These are phyloP conservation scores for Altica lythri DNA, from an alignment of 2,888 invertebrate species.

Conservation along the genomic window DNA sequence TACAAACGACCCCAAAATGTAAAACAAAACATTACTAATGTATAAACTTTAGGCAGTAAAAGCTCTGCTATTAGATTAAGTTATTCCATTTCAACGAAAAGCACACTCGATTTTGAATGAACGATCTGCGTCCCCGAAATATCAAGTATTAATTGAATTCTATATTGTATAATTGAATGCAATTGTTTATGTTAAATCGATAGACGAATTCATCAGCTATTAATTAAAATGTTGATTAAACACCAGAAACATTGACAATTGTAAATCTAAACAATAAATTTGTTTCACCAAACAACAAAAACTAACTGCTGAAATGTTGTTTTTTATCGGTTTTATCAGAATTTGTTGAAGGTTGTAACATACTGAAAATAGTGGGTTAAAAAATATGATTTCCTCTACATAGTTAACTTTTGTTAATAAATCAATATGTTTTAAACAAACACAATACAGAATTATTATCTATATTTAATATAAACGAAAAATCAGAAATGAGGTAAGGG, in stretches of 20 bases:
- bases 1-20: background rate
- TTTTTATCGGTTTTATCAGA: too few relatives aligned
- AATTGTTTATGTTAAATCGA: constrained; percentile 18
- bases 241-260: constrained; percentile 20
- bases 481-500: too few relatives aligned
- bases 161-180: constrained; percentile 24
- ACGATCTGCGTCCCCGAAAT: constrained; percentile 1
- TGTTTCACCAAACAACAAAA: background rate
- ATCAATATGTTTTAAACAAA: too few relatives aligned
- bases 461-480: too few relatives aligned
- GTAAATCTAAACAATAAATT: constrained; percentile 23
- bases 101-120: constrained; percentile 4
- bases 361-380: too few relatives aligned
- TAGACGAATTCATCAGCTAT: constrained; percentile 15
- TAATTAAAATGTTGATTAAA: constrained; percentile 24
- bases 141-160: constrained; percentile 26
- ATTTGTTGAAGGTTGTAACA: too few relatives aligned
- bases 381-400: too few relatives aligned
- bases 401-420: too few relatives aligned
- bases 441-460: too few relatives aligned
- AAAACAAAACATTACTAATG: constrained; percentile 1
- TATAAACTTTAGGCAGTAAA: background rate
- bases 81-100: constrained; percentile 8
- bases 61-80: background rate
- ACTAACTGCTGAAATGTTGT: too few relatives aligned